Base-by-base conservation (phyloP, 2,888 invertebrate species). In the Drosophila rubida region DNA sequence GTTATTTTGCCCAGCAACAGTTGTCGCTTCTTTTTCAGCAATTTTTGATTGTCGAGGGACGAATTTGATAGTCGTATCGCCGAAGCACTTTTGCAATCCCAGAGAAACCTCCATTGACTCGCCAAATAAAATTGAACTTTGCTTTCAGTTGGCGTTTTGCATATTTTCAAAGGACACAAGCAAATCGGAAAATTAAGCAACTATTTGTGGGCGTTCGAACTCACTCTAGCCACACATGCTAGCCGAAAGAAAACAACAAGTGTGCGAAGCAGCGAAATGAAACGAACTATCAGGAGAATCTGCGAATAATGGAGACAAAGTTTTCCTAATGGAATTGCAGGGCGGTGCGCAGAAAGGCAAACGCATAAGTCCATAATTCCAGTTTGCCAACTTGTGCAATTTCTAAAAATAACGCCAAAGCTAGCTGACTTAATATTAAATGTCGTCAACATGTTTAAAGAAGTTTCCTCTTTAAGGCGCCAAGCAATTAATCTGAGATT, bases 281-380 rank as follows among this genome's bases (percentile, higher is more conserved):
- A 74, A 11, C 51, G 39, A 75, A 70, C 66, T 74, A 66, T 75
- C 70, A 70, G 9, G 71, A 66, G 61, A 75, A 75, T 75, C 57
- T 66, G 53, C 44, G 57, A 27, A 51, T 72, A 50, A 23, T 8
- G 48, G 55, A 19, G 19, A 48, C 59, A 75, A 75, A 66, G 53
- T 70, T 59, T 42, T 30, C 44, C 48, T 16, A 70, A 60, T 45
- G 42, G 63, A 45, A 71, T 62, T 27, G 13, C 27, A 51, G 27
- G 7, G 16, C 14, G 4, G 35, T 5, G 14, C 6, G 14, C 19
- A 3, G 19, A 16, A 2, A 49, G 11, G 16, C n/a, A 41, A 13
- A 30, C 19, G 30, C 19, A 19, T 4, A 51, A 39, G 39, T 41
- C 51, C 27, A 16, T 51, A 51, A 50, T 16, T 50, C 37, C 16